Evolutionary conservation across 2,113 vertebrate genomes (phyloP), one percentile per base, ranked within the genome.

Genomic region (Xenopus laevis): DNA sequence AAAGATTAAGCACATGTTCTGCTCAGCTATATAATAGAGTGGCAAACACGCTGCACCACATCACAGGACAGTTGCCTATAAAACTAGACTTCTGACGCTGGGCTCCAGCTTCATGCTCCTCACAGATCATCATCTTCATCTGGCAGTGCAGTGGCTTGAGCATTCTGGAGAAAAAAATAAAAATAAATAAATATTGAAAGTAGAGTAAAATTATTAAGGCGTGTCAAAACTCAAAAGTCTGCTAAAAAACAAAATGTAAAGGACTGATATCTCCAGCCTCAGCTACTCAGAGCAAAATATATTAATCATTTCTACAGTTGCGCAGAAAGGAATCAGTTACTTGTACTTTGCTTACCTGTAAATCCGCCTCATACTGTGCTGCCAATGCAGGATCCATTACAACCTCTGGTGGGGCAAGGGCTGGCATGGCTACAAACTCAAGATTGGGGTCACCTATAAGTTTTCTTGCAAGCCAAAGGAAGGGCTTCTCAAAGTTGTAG

Each of bases 401-500:
- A 53, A 98, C 94, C 84, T 99, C 97, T 67, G 97, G 97, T 0
- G 96, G 97, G 60, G 97, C 97, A 0, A 99, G 94, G 23, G 97
- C 97, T 47, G 97, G 96, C 96, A 98, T 99, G 68, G 94, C 97
- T 73, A 99, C 97, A 71, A 99, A 99, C 86, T 98, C 97, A 89
- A 99, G 80, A 86, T 99, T 99, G 21, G 97, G 96, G 76, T 99
- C 97, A 30, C 97, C 97, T 11, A 98, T 96, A 72, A 99, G 89
- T 83, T 99, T 99, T 71, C 96, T 92, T 67, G 96, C 96, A 72
- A 99, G 93, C 97, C 97, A 99, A 83, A 99, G 94, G 88, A 99
- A 99, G 57, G 97, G 97, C 88, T 99, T 98, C 87, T 99, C 97
- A 71, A 99, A 99, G 88, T 98, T 99, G 92, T 98, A 98, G 89